Evolutionary conservation across 2,888 invertebrate genomes (phyloP).

Genomic region (Ophraella communa): DNA sequence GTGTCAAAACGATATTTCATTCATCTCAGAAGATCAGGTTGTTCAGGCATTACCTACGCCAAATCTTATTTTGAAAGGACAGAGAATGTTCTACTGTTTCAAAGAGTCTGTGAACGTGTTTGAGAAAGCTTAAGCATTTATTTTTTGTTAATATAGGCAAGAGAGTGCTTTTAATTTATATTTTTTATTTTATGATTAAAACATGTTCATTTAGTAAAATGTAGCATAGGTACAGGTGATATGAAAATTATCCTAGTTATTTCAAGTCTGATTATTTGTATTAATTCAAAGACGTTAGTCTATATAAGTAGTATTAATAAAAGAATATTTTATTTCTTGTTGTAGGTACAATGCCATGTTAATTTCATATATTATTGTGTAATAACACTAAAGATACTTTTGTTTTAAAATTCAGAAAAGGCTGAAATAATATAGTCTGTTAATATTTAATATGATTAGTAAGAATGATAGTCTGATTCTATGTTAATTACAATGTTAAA

Average conservation of each 20-base stretch:
- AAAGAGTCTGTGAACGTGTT: neutral
- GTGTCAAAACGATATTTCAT: neutral
- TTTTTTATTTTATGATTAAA: neutral
- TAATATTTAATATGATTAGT: conserved; percentile 1
- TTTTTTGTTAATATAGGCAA: too few relatives aligned
- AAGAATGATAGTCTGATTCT: neutral
- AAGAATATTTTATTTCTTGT: neutral
- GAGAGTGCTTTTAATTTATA: too few relatives aligned
- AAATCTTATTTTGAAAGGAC: neutral
- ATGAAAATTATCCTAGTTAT: neutral
- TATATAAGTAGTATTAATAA: too few relatives aligned
- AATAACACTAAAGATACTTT: neutral
- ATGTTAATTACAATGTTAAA: neutral
- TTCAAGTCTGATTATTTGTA: too few relatives aligned
- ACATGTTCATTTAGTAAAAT: neutral
- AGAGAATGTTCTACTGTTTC: neutral
- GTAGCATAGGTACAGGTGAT: neutral
- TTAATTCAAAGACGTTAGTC: too few relatives aligned
- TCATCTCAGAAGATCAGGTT: neutral
- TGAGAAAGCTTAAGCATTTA: neutral
- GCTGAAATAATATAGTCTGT: too few relatives aligned
- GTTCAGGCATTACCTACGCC: neutral
- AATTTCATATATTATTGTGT: too few relatives aligned
- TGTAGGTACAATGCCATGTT: neutral
- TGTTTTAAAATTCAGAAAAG: neutral